Percentiles rank a stretch among this genome's conserved stretches.
These are phyloP conservation scores for Dysdera silvatica DNA, from an alignment of 1,140 invertebrate species.

Conservation along the genomic window DNA sequence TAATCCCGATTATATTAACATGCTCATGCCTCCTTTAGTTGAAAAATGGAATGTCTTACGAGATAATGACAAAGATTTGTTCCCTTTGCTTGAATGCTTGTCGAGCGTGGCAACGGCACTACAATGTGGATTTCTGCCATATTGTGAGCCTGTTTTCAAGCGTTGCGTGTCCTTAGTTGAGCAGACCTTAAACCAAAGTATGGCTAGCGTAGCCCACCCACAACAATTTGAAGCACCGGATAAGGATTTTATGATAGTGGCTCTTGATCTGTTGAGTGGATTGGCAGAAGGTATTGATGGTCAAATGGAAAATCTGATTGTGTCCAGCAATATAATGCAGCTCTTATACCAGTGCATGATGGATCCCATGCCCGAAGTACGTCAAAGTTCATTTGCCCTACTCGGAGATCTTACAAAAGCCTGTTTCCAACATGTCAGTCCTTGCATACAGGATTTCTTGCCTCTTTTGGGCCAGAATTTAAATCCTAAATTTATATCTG, in stretches of 20 bases:
- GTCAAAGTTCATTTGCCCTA: slow-evolving; percentile 96
- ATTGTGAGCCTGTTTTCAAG: slow-evolving; percentile 94
- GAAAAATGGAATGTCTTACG: slow-evolving; percentile 97
- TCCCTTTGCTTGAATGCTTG: slow-evolving; percentile 92
- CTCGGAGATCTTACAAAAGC: slow-evolving; percentile 97
- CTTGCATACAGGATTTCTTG: slow-evolving; percentile 88
- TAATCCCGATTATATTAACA: slow-evolving; percentile 89
- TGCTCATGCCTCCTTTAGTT: slow-evolving; percentile 96
- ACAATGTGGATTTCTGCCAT: slow-evolving; percentile 92
- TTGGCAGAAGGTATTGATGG: slow-evolving; percentile 91
- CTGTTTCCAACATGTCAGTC: slow-evolving; percentile 93
- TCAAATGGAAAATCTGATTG: slow-evolving; percentile 86
- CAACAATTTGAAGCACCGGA: slow-evolving; percentile 72
- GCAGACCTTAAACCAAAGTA: slow-evolving; percentile 91
- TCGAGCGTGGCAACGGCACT: slow-evolving; percentile 96
- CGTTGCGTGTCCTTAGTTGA: slow-evolving; percentile 93
- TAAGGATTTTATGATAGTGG: slow-evolving; percentile 99
- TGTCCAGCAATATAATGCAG: slow-evolving; percentile 89
- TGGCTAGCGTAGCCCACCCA: slow-evolving; percentile 49
- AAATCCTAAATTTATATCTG: slow-evolving; percentile 94
- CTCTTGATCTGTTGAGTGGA: slow-evolving; percentile 87
- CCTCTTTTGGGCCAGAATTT: slow-evolving; percentile 93
- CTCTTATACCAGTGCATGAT: slow-evolving; percentile 96
- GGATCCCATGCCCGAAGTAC: slow-evolving; percentile 94
- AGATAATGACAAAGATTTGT: slow-evolving; percentile 97